Base-by-base conservation (phyloP, 2,888 invertebrate species). In the Heteromurus nitidus region DNA sequence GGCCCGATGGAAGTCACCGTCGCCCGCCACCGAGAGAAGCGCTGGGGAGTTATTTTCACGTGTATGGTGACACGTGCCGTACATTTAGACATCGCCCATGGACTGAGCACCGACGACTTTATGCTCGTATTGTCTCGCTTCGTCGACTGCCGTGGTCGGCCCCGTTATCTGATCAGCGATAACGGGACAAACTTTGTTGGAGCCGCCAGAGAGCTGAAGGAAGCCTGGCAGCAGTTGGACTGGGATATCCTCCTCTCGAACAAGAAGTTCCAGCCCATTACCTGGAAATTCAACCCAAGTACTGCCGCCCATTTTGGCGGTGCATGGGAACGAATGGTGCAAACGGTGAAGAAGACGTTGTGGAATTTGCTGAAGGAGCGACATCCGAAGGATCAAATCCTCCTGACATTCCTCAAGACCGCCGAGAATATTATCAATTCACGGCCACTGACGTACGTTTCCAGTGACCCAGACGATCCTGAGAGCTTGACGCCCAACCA, bases 101-200 rank as follows among this genome's bases (percentile, higher is more conserved):
- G 24, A 2, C 26, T 75, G 13, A 22, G 50, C 2, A 75, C 75
- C 22, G 75, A 65, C 36, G 65, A 55, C 11, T 55, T 47, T 16
- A 24, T 75, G 11, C 24, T 75, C 24, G 65, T 50, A 7, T 20
- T 75, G 9, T 50, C 30, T 2, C 36, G 75, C 28, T 55, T 75
- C 13, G 16, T 65, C 2, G 67, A 31, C 20, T 5, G 20, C 13
- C 24, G 75, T 55, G 75, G 75, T 22, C 11, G 24, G 1, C 65
- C 67, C 1, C 18, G 28, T 1, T 24, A 24, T 18, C 26, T 75
- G 31, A 20, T 3, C 2, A 47, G 47, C 13, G 75, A 75, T 24
- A 65, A 75, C 47, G 75, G 75, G 2, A 75, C 67, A 2, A 75
- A 75, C 24, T 77, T 69, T 47, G 30, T 28, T 20, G 77, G 77